Base-by-base conservation (phyloP, 1,140 invertebrate species). In the Magallana ariakensis region DNA sequence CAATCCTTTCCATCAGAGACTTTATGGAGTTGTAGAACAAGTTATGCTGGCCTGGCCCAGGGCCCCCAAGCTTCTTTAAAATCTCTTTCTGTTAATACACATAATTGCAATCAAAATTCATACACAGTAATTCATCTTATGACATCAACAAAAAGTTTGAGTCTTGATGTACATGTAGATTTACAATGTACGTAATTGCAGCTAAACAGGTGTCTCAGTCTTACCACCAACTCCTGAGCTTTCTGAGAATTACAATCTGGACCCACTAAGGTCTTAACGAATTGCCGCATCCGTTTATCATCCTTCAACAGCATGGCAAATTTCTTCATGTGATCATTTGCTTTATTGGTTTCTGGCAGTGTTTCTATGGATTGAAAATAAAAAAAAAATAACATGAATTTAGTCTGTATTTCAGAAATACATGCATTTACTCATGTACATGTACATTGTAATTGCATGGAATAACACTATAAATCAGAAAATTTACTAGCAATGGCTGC, bases 1-100 rank as follows among this genome's bases (percentile, higher is more conserved):
- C 98, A 15, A 98, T 97, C 89, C 98, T 95, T 94, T 99, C 98
- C 54, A 99, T 95, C 15, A 99, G 94, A 96, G 98, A 97, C 95
- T 99, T 99, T 22, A 99, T 97, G 1, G 97, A 98, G 92, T 98
- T 98, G 94, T 99, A 99, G 93, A 99, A 98, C 54, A 98, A 94
- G 95, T 99, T 99, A 0, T 98, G 98, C 96, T 98, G 98, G 0
- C 98, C 97, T 96, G 98, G 98, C 0, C 98, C 97, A 0, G 98
- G 98, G 91, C 98, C 96, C 5, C 98, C 98, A 0, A 99, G 95
- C 94, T 98, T 98, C 94, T 98, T 98, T 10, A 99, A 95, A n/a
- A 99, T 96, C 88, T 96, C 96, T 92, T 96, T 97, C 95, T 93
- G 87, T 84, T 84, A 13, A 16, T 15, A 56, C 15, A 80, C 22